Evolutionary conservation across 2,797 vertebrate genomes (phyloP).

Genomic region (Emydoidea blandingii): DNA sequence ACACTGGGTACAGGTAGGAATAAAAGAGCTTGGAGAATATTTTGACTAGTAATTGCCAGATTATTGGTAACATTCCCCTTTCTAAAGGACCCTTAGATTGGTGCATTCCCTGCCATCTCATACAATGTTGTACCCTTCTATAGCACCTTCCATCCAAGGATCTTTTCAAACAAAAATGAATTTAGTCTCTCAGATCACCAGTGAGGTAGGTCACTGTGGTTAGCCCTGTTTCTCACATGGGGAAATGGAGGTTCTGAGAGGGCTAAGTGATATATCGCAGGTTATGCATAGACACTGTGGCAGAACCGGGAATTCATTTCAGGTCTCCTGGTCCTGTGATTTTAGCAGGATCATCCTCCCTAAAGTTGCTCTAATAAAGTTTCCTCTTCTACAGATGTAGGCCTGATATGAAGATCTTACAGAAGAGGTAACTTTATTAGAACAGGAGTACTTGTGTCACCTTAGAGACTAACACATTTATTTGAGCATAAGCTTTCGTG

Average conservation of each 20-base stretch:
- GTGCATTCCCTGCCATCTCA: neutral
- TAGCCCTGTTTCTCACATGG: neutral
- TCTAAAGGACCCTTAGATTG: neutral
- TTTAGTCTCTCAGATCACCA: neutral
- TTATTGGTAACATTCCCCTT: neutral
- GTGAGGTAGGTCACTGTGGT: neutral
- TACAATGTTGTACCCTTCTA: neutral
- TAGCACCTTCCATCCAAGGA: neutral
- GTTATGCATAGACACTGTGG: neutral
- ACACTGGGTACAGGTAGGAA: slow-evolving; percentile 94
- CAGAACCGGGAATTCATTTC: neutral
- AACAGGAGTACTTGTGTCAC: too few species aligned
- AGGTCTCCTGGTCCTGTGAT: neutral
- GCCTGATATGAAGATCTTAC: too few species aligned
- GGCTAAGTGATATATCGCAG: neutral
- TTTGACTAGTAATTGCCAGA: neutral
- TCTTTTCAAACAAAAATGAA: neutral
- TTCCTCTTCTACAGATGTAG: neutral
- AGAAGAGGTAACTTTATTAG: neutral
- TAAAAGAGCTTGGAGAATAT: neutral
- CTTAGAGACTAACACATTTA: too few species aligned
- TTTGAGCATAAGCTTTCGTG: too few species aligned
- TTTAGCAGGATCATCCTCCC: neutral
- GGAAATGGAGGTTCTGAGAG: neutral
- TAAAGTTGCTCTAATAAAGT: neutral